Evolutionary conservation across 2,797 vertebrate genomes (phyloP).

Genomic region (Crenichthys baileyi): DNA sequence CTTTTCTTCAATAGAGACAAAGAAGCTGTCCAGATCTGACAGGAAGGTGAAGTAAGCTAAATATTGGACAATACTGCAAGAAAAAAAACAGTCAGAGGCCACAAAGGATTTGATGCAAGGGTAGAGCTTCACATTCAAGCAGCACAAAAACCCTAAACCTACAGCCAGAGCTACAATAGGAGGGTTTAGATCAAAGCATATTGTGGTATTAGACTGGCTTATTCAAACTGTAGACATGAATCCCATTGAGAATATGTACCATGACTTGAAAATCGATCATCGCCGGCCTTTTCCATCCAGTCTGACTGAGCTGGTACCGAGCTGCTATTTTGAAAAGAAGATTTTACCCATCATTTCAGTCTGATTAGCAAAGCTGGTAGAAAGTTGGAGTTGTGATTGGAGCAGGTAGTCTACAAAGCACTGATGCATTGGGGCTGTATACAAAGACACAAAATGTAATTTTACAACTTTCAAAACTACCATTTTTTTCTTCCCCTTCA

Average conservation of each 20-base stretch:
- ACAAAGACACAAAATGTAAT: no score
- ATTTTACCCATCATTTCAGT: neutral
- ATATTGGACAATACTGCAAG: neutral
- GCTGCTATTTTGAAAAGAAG: neutral
- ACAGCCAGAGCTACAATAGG: neutral
- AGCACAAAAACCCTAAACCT: neutral
- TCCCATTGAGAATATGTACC: neutral
- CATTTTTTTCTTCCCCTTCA: no score
- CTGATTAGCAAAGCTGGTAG: neutral
- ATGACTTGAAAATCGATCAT: neutral
- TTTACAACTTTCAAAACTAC: no score
- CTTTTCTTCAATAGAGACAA: neutral
- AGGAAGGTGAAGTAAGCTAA: neutral
- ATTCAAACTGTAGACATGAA: neutral
- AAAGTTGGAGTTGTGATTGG: neutral
- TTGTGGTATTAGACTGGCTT: neutral
- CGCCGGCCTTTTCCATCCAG: neutral
- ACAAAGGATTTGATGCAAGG: neutral
- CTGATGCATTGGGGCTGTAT: neutral
- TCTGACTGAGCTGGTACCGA: neutral
- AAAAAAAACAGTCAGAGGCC: neutral
- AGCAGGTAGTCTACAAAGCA: neutral
- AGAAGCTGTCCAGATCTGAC: neutral
- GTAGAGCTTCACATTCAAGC: neutral
- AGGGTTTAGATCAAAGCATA: slow-evolving; percentile 1